Percentiles rank a stretch among this genome's conserved stretches.
Evolutionary conservation across 53 echinoderm and acorn worm species (phyloP).

Genomic region (Mesocentrotus franciscanus): DNA sequence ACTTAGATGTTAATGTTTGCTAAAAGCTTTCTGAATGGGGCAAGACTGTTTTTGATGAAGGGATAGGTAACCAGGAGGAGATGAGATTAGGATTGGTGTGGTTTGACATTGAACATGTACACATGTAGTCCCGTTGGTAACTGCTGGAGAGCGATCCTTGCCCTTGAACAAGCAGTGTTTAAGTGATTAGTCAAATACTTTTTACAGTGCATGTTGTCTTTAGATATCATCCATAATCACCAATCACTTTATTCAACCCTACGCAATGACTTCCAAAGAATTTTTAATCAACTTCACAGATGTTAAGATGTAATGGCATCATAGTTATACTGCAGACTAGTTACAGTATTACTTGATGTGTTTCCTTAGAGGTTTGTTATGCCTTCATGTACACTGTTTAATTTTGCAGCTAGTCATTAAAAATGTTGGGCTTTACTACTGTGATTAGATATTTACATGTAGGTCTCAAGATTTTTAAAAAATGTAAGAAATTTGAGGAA

Average conservation of each 20-base stretch:
- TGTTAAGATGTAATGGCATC: not conserved
- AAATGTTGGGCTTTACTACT: too few relatives aligned
- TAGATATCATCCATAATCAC: constrained; percentile 13
- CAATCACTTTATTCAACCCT: constrained; percentile 32
- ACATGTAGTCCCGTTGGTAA: not conserved
- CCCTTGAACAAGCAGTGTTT: not conserved
- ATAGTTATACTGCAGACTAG: not conserved
- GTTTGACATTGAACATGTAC: not conserved
- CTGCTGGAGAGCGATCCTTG: not conserved
- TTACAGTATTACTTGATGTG: not conserved
- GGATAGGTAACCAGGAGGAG: not conserved
- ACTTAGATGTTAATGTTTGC: not conserved
- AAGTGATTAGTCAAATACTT: not conserved
- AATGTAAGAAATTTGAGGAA: not conserved
- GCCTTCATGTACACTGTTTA: not conserved
- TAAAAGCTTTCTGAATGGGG: not conserved
- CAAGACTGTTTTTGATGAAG: not conserved
- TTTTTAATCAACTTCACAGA: constrained; percentile 7
- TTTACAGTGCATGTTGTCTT: constrained; percentile 27
- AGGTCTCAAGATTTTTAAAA: not conserved
- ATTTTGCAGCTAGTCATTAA: too few relatives aligned
- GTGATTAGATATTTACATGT: not conserved
- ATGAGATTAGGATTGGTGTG: not conserved
- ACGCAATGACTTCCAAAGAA: constrained; percentile 24
- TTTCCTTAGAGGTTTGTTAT: not conserved